A percentile compares a stretch with the other conserved stretches of the same genome.
Evolutionary conservation across 2,888 invertebrate species (phyloP).

Genomic region (Cheilosia impressa): DNA sequence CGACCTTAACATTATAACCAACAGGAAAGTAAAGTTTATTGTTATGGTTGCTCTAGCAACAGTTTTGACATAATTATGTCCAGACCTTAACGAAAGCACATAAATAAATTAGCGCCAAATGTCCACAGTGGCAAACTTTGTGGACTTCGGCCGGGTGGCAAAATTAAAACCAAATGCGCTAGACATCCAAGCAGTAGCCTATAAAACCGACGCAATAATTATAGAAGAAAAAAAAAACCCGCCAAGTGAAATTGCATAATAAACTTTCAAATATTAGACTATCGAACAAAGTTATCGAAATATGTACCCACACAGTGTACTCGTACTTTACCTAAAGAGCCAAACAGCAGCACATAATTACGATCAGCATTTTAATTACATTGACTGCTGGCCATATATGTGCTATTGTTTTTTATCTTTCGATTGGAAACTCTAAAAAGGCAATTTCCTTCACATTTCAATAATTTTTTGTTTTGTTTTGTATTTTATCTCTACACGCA

Average conservation of each 20-base stretch:
- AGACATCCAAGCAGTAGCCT: neutral
- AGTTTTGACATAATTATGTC: too few species aligned
- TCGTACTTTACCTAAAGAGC: neutral
- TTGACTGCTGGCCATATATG: neutral
- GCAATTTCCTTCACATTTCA: conserved; percentile 25
- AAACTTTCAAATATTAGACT: conserved; percentile 34
- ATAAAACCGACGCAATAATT: neutral
- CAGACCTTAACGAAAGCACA: too few species aligned
- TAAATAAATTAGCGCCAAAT: too few species aligned
- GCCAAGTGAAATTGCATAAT: conserved; percentile 7
- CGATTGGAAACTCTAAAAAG: conserved; percentile 35
- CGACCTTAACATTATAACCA: too few species aligned
- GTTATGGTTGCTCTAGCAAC: too few species aligned
- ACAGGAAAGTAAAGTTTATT: too few species aligned
- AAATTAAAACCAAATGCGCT: too few species aligned
- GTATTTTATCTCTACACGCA: conserved; percentile 15
- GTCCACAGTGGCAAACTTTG: too few species aligned
- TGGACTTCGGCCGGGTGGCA: too few species aligned
- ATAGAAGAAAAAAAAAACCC: neutral
- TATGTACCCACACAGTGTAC: neutral
- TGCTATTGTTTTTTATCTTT: conserved; percentile 11
- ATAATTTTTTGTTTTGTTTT: conserved; percentile 23
- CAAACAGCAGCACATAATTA: conserved; percentile 27
- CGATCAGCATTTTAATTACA: conserved; percentile 31
- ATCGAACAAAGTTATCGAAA: conserved; percentile 35